Evolutionary conservation across 2,797 vertebrate species (phyloP).

Genomic region (Percopsis omiscomaycus): DNA sequence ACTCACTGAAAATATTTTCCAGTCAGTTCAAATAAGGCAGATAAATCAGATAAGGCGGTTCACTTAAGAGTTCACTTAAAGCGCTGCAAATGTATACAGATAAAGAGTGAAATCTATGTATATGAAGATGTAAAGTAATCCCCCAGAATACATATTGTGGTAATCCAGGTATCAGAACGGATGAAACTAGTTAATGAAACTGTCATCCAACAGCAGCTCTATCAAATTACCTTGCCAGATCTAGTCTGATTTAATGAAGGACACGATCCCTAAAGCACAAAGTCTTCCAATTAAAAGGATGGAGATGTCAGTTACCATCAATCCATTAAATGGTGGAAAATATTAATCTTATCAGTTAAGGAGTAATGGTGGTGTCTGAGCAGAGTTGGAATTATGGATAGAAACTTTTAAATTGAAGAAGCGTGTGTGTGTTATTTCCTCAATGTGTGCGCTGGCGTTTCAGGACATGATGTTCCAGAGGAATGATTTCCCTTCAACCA

Average conservation of each 20-base stretch:
- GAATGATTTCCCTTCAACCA: slow-evolving; percentile 58
- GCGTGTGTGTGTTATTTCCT: slow-evolving; percentile 46
- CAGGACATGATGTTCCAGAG: slow-evolving; percentile 57
- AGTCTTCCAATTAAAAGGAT: slow-evolving; percentile 46
- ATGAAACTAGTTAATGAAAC: slow-evolving; percentile 52
- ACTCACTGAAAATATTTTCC: too few species aligned
- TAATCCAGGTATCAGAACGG: slow-evolving; percentile 38
- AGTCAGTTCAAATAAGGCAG: neutral
- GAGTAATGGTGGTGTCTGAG: slow-evolving; percentile 30
- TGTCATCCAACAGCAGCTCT: slow-evolving; percentile 47
- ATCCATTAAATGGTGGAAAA: slow-evolving; percentile 37
- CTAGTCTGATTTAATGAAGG: slow-evolving; percentile 48
- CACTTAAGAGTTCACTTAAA: neutral
- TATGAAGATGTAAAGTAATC: slow-evolving; percentile 12
- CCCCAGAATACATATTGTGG: slow-evolving; percentile 24
- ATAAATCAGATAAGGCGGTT: neutral
- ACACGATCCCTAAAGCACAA: slow-evolving; percentile 36
- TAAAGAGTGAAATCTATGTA: neutral
- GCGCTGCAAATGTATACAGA: slow-evolving; percentile 8
- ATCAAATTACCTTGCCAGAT: slow-evolving; percentile 51
- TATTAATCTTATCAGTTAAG: slow-evolving; percentile 46
- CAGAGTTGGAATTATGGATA: slow-evolving; percentile 44
- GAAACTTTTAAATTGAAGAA: slow-evolving; percentile 48
- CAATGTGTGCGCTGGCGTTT: slow-evolving; percentile 44
- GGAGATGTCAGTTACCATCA: slow-evolving; percentile 48